phyloP scores from a whole-genome alignment of 2,797 vertebrate species.

The Sebastes paucispinis region DNA sequence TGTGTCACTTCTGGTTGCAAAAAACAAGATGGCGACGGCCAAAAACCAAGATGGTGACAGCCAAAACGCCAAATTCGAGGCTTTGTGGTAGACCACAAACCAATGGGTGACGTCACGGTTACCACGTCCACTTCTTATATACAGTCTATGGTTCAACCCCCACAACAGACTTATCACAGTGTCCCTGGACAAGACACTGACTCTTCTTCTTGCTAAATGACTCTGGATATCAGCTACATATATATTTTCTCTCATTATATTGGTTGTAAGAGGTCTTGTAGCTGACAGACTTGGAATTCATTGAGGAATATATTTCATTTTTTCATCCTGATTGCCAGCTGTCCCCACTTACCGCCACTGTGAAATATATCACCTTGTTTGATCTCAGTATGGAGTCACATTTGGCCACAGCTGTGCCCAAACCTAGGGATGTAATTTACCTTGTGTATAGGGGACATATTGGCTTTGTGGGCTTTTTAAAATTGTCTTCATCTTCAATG shows the following conservation, averaged over 20 bases:
- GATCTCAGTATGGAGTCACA: constrained; percentile 40
- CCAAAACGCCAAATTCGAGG: neutral
- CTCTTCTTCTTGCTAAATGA: neutral
- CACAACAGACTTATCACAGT: neutral
- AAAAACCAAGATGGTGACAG: neutral
- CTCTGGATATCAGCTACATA: neutral
- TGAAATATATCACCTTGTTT: constrained; percentile 36
- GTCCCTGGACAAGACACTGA: neutral
- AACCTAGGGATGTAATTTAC: constrained; percentile 36
- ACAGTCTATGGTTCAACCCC: neutral
- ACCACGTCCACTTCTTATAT: neutral
- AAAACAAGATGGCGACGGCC: neutral
- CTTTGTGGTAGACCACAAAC: neutral
- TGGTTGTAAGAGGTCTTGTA: neutral
- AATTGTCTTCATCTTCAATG: constrained; percentile 32
- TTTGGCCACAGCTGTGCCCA: constrained; percentile 45
- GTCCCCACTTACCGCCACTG: constrained; percentile 16
- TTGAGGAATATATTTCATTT: neutral
- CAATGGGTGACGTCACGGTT: neutral
- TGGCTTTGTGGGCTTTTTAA: constrained; percentile 13
- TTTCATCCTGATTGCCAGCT: constrained; percentile 34
- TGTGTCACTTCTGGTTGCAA: neutral
- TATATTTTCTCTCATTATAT: neutral
- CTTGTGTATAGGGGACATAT: constrained; percentile 26
- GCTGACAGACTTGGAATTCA: neutral